Conservation (phyloP, 1,140 invertebrate genomes). For the Laodelphax striatellus region DNA sequence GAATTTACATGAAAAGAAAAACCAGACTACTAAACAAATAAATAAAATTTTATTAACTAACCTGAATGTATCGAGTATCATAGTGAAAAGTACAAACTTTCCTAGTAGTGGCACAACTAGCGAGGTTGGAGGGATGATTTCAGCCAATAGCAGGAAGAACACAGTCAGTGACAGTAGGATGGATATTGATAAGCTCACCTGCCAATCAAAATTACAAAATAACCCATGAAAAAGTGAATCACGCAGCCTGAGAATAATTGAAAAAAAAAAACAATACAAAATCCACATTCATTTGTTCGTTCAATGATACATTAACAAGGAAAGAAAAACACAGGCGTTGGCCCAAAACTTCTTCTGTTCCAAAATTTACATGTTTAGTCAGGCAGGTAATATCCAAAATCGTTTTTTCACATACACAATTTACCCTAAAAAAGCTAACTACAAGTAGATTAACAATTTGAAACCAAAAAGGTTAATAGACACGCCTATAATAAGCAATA, state of each 20-base stretch:
- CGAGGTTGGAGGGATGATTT: constrained; percentile 97
- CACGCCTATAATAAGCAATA: too few species aligned
- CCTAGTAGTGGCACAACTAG: constrained; percentile 95
- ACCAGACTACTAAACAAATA: background rate
- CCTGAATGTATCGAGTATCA: constrained; percentile 97
- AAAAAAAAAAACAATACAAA: background rate
- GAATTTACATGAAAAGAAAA: background rate
- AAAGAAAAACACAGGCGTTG: too few species aligned
- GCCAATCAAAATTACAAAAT: constrained; percentile 8
- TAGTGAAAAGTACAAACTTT: constrained; percentile 98
- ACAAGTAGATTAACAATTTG: too few species aligned
- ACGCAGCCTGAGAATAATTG: background rate
- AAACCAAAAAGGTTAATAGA: too few species aligned
- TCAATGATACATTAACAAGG: too few species aligned
- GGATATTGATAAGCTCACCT: constrained; percentile 94
- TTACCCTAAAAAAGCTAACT: too few species aligned
- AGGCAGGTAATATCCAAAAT: too few species aligned
- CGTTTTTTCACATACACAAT: too few species aligned
- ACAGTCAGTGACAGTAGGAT: constrained; percentile 98
- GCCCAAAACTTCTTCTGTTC: too few species aligned
- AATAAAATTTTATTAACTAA: constrained; percentile 32
- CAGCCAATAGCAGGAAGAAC: constrained; percentile 96
- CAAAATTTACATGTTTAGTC: too few species aligned
- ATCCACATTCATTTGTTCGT: too few species aligned
- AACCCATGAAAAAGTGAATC: background rate